Percentiles rank a stretch among this genome's conserved stretches.
Evolutionary conservation across 2,797 vertebrate species (phyloP).

Genomic region (Onychomys arenicola): DNA sequence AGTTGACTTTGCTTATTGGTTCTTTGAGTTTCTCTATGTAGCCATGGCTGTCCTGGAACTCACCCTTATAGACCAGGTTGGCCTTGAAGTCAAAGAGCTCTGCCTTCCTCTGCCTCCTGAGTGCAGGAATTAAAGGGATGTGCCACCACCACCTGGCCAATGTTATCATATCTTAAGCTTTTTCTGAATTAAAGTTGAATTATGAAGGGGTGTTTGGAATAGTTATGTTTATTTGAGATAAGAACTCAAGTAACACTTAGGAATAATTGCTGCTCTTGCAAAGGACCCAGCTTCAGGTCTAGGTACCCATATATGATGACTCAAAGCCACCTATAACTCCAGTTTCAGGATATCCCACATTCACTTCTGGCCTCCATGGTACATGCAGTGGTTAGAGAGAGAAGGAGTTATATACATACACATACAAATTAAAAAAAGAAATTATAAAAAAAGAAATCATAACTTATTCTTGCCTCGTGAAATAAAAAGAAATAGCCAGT

Average conservation of each 20-base stretch:
- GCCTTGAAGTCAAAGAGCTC: not conserved
- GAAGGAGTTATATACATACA: not conserved
- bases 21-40: not conserved
- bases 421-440: not conserved
- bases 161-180: not conserved
- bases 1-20: not conserved
- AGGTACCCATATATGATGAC: not conserved
- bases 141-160: not conserved
- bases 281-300: not conserved
- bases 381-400: not conserved
- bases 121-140: not conserved
- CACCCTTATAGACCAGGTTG: not conserved
- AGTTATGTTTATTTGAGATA: slow-evolving; percentile 1
- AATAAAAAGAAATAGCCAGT: not conserved
- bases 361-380: not conserved
- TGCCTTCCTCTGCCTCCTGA: not conserved
- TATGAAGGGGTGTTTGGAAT: not conserved
- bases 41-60: not conserved
- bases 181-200: slow-evolving; percentile 54
- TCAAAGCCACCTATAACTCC: not conserved
- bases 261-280: not conserved
- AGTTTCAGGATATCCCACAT: not conserved
- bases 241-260: not conserved
- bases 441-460: not conserved
- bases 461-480: not conserved